A percentile compares a stretch with the other conserved stretches of the same genome.
phyloP scores from a whole-genome alignment of 2,888 invertebrate species.

The Capitulum mitella region DNA sequence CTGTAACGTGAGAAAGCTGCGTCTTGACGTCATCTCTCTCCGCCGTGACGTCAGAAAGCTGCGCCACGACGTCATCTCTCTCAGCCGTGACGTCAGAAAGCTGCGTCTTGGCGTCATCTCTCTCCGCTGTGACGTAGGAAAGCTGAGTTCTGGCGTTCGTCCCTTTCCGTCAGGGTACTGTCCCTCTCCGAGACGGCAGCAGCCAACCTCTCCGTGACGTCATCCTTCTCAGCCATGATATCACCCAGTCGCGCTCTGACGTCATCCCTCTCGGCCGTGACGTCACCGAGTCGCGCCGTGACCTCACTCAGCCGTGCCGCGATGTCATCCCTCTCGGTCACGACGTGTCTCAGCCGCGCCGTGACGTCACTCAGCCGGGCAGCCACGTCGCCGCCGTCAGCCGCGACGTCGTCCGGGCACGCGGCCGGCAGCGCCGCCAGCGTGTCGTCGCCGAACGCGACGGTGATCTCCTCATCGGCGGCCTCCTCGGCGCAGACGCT shows the following conservation, averaged over 20 bases:
- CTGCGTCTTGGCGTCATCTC: background rate
- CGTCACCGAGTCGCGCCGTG: background rate
- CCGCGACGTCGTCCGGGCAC: background rate
- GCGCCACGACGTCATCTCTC: background rate
- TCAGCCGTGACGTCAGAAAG: background rate
- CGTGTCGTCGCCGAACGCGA: no score
- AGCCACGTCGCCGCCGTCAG: background rate
- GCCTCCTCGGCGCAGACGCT: background rate
- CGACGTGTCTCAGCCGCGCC: background rate
- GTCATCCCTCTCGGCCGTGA: background rate
- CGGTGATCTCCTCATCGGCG: background rate
- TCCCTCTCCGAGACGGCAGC: background rate
- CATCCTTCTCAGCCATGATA: background rate
- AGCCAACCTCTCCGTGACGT: background rate
- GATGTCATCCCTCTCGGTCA: background rate
- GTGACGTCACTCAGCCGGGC: background rate
- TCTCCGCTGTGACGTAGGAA: background rate
- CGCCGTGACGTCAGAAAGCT: background rate
- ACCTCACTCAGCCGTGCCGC: background rate
- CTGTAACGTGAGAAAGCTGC: background rate
- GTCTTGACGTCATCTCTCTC: background rate
- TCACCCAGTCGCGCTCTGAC: background rate
- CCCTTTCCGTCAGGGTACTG: background rate
- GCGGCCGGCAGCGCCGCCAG: no score
- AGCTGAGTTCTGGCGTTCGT: background rate